These are phyloP conservation scores for Hydrochoerus hydrochaeris DNA, from an alignment of 2,113 vertebrate species.

Conservation along the genomic window DNA sequence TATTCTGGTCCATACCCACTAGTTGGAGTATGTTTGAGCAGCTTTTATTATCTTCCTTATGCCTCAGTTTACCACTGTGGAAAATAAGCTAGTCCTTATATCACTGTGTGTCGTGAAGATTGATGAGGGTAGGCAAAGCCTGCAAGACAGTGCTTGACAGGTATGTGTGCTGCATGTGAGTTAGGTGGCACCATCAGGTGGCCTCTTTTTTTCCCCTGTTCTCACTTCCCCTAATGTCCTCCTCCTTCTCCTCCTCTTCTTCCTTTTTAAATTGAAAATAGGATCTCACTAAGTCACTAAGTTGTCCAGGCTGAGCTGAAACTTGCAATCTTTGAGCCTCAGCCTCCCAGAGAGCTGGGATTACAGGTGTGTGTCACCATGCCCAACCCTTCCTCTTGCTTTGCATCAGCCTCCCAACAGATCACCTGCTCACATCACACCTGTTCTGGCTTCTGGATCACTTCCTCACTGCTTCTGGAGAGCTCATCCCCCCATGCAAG, in stretches of 20 bases:
- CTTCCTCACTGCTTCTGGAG: background rate
- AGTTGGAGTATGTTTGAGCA: background rate
- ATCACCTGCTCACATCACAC: too few species aligned
- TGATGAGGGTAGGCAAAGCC: background rate
- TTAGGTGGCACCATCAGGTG: accelerated
- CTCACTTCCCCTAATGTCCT: background rate
- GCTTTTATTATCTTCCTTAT: background rate
- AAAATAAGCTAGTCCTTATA: background rate
- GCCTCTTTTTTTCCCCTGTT: background rate
- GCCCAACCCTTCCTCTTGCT: background rate
- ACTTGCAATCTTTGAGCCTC: background rate
- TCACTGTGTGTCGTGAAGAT: too few species aligned
- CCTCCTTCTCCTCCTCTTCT: background rate
- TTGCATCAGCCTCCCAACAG: background rate
- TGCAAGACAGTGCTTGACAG: too few species aligned
- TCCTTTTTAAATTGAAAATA: background rate
- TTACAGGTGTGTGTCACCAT: background rate
- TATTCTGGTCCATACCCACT: background rate
- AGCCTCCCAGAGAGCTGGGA: background rate
- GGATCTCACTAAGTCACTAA: background rate
- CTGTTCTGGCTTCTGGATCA: too few species aligned
- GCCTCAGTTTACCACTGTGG: background rate
- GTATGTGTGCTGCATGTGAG: background rate
- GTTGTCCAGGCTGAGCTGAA: background rate
- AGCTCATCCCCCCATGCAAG: background rate